Base-by-base conservation (phyloP, 2,888 invertebrate species). In the Cordilura impudica region DNA sequence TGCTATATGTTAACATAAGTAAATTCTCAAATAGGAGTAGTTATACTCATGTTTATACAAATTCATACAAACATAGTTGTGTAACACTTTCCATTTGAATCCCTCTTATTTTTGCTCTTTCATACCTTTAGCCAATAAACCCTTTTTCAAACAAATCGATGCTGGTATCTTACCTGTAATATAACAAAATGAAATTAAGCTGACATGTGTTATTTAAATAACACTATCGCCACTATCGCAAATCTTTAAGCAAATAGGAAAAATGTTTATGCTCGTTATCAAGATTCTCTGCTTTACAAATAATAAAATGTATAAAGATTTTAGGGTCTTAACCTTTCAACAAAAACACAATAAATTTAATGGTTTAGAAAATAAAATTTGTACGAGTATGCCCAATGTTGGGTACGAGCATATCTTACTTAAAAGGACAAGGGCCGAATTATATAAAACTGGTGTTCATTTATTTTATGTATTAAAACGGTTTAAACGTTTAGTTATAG, bases 181-280 rank as follows among this genome's bases (percentile, higher is more conserved):
- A 66, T 31, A 19, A 66, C 47, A 43, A n/a, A 18, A 19, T 23
- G 61, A 67, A 61, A 72, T 72, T 72, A 72, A 67, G 72, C 72
- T 72, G 77, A 78, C 77, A 67, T 72, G 60, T 72, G 72, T 35
- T 67, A 78, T 72, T 72, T 78, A 72, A 72, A 78, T 78, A 31
- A 29, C 12, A 56, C 54, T 45, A 65, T 53, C 60, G 43, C 58
- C 49, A 61, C 29, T 31, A 29, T 53, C 14, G 19, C 6, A 19
- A 21, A 14, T 26, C 10, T 35, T 23, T 12, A 18, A 26, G 2
- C 10, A 3, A 49, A 49, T 19, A 49, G 1, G 12, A 19, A 19
- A 8, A n/a, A 19, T 16, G 51, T 61, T 61, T 43, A 43, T 29
- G 8, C 26, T 61, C 53, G 14, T 61, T 56, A 23, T 45, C 51